Base-by-base conservation (phyloP, 2,888 invertebrate genomes). In the Adelphocoris suturalis region DNA sequence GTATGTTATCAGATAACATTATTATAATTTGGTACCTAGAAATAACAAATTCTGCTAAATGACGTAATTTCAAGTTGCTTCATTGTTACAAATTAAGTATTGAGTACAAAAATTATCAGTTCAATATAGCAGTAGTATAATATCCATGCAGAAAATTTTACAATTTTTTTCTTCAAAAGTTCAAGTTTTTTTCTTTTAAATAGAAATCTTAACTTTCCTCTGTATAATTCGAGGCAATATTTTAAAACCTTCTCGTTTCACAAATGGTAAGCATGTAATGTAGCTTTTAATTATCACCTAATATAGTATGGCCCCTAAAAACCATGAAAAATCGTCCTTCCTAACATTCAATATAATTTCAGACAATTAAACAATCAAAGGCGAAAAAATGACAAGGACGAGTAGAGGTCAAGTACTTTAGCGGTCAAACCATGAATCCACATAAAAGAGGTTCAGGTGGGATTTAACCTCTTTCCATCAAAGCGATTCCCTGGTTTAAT, bases 271-370 rank as follows among this genome's bases (percentile, higher is more conserved):
- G 23, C 68, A 68, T 23, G 68, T 68, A 68, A 68, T 68, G 23
- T 27, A 68, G 23, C 27, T 68, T 68, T 68, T 27, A 52, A 68
- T 68, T 48, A 82, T 82, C 82, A 82, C 82, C 82, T 82, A 82
- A 80, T 23, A 57, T 61, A 61, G 16, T 19, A 86, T 86, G 86
- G 86, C 86, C 86, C 86, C 86, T 86, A 86, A 86, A 82, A 86
- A 61, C 86, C 86, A 86, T 86, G 47, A 19, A 86, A 86, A 86
- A 75, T 75, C 86, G 86, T 86, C 86, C 57, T n/a, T 85, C 16
- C 46, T 61, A 85, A 78, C 28, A 78, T 46, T 78, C 19, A 78
- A 19, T 78, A 78, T 19, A 47, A 78, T 37, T 78, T 55, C 61
- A 37, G 85, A 85, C 85, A 85, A 85, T 85, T 46, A 61, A 85